These are phyloP conservation scores for Stegodyphus dumicola DNA, from an alignment of 1,140 invertebrate genomes.

Conservation along the genomic window DNA sequence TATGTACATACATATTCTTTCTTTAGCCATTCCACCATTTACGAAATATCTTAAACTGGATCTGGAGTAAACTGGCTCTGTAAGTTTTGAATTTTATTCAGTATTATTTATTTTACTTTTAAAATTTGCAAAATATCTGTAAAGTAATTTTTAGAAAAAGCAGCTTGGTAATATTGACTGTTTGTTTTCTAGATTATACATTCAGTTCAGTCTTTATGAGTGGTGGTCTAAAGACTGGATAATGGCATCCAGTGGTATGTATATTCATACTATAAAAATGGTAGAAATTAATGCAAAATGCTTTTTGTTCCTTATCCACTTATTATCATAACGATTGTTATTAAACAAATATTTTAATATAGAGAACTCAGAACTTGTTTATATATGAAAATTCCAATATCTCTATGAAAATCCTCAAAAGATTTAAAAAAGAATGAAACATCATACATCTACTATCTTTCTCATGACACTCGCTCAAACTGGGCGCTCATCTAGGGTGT, in stretches of 20 bases:
- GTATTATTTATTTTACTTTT: neutral
- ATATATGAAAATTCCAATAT: too few relatives aligned
- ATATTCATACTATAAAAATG: neutral
- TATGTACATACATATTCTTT: neutral
- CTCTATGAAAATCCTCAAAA: too few relatives aligned
- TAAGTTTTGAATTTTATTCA: constrained; percentile 38
- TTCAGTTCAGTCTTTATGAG: constrained; percentile 54
- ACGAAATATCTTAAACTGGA: constrained; percentile 53
- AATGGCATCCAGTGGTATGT: constrained; percentile 43
- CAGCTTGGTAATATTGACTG: neutral
- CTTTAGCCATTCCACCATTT: constrained; percentile 59
- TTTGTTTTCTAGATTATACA: constrained; percentile 39
- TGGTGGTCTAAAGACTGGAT: constrained; percentile 56
- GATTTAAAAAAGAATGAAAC: too few relatives aligned
- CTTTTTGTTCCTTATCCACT: neutral
- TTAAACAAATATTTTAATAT: neutral
- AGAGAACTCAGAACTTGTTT: neutral
- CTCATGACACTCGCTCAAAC: too few relatives aligned
- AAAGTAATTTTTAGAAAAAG: neutral
- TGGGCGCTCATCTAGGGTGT: too few relatives aligned
- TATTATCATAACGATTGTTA: neutral
- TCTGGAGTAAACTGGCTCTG: constrained; percentile 59
- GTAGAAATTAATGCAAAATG: neutral
- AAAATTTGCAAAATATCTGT: neutral
- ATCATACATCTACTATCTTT: too few relatives aligned